phyloP scores from a whole-genome alignment of 1,140 invertebrate genomes.

The Calliphora vicina region DNA sequence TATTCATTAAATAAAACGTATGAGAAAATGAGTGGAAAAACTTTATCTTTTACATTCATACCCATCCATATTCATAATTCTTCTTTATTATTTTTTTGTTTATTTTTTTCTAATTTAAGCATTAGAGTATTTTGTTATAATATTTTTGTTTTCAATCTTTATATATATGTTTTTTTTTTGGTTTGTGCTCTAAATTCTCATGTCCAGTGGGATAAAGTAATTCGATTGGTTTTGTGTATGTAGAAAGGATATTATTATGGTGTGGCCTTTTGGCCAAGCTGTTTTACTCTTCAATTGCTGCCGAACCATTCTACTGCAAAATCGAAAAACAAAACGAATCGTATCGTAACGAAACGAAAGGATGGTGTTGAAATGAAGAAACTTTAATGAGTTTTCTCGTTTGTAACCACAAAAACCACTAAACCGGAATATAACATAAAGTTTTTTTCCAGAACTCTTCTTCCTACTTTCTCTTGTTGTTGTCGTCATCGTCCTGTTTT shows the following conservation, averaged over 20 bases:
- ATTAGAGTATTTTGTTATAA: constrained; percentile 10
- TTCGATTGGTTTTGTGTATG: constrained; percentile 30
- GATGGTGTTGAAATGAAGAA: constrained; percentile 39
- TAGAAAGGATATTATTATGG: background rate
- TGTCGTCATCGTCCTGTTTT: too few relatives aligned
- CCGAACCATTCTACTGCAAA: background rate
- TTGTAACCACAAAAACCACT: constrained; percentile 41
- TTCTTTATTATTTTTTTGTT: too few relatives aligned
- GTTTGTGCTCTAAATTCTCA: background rate
- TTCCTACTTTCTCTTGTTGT: background rate
- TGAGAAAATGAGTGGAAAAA: background rate
- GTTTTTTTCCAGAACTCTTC: constrained; percentile 15
- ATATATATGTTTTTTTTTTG: background rate
- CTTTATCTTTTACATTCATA: background rate
- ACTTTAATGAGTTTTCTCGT: constrained; percentile 44
- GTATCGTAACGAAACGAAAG: background rate
- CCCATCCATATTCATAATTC: background rate
- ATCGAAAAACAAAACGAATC: background rate
- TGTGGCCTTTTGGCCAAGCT: background rate
- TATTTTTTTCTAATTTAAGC: background rate
- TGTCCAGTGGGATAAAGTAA: constrained; percentile 23
- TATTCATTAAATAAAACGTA: background rate
- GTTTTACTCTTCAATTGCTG: background rate
- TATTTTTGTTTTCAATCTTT: background rate
- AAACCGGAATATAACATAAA: constrained; percentile 40